Evolutionary conservation across 53 echinoderm and acorn worm genomes (phyloP).

Genomic region (Temnopleurus reevesii): DNA sequence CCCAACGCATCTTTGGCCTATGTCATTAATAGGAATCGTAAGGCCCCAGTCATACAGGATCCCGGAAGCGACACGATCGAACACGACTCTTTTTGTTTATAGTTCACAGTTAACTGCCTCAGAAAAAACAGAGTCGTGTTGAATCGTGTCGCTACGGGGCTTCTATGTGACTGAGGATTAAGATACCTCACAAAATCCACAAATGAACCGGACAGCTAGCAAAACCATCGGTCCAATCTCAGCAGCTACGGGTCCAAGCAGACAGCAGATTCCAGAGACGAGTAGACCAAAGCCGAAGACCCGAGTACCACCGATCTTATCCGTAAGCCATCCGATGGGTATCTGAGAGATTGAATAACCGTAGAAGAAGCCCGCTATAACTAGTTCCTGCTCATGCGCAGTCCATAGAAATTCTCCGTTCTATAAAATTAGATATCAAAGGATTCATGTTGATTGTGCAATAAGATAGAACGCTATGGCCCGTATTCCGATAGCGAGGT

Average conservation of each 20-base stretch:
- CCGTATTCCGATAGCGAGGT: too few species aligned
- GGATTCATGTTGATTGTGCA: too few species aligned
- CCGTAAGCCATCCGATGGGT: slow-evolving; percentile 32
- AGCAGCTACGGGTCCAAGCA: not conserved
- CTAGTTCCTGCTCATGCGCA: slow-evolving; percentile 36
- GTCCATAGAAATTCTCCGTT: slow-evolving; percentile 25
- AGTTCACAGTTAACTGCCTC: too few species aligned
- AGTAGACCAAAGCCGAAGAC: not conserved
- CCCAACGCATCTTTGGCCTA: too few species aligned
- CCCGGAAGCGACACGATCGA: too few species aligned
- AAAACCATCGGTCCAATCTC: not conserved
- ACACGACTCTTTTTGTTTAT: too few species aligned
- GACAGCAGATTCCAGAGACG: not conserved
- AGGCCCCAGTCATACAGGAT: too few species aligned
- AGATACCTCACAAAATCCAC: slow-evolving; percentile 16
- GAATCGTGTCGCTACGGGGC: too few species aligned
- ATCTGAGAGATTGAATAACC: slow-evolving; percentile 18
- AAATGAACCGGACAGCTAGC: not conserved
- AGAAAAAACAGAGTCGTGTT: too few species aligned
- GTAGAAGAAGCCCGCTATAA: slow-evolving; percentile 30
- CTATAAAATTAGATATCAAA: not conserved
- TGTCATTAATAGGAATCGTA: too few species aligned
- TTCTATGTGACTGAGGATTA: too few species aligned
- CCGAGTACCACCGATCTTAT: slow-evolving; percentile 53
- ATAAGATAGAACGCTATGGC: too few species aligned